These are phyloP conservation scores for Proteles cristata DNA, from an alignment of 2,113 vertebrate species.

Conservation along the genomic window DNA sequence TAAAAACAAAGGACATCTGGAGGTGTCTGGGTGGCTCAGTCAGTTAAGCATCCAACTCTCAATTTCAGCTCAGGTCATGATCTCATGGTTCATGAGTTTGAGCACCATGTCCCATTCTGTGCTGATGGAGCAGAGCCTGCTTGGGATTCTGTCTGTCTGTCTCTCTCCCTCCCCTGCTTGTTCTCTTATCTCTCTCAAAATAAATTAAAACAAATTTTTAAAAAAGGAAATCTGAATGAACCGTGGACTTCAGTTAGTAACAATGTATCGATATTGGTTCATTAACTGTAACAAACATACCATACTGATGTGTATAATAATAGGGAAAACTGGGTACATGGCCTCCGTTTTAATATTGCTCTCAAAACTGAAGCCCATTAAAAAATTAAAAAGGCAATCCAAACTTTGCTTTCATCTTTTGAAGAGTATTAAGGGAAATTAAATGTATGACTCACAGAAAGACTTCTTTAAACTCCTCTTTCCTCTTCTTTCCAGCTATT, in stretches of 20 bases:
- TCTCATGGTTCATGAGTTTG: too few relatives aligned
- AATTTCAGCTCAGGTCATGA: too few relatives aligned
- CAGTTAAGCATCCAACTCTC: too few relatives aligned
- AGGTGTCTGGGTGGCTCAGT: too few relatives aligned
- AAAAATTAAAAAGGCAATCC: background rate
- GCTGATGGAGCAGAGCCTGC: too few relatives aligned
- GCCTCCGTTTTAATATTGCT: background rate
- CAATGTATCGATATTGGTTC: background rate
- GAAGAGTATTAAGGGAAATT: background rate
- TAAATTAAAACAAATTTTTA: too few relatives aligned
- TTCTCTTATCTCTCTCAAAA: too few relatives aligned
- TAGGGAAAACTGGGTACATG: background rate
- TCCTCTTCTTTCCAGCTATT: background rate
- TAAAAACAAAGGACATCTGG: background rate
- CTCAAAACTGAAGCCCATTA: background rate
- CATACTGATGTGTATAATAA: background rate
- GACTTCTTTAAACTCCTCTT: background rate
- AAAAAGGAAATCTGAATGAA: background rate
- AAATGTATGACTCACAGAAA: background rate
- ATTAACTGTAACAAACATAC: background rate
- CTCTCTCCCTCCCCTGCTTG: too few relatives aligned
- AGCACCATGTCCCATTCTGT: too few relatives aligned
- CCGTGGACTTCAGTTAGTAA: background rate
- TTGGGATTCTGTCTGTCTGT: too few relatives aligned
- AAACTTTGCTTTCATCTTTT: conserved; percentile 16